Evolutionary conservation across 2,113 vertebrate species (phyloP), one percentile per base, ranked within the genome.

Genomic region (Oxygymnocypris stewartii): DNA sequence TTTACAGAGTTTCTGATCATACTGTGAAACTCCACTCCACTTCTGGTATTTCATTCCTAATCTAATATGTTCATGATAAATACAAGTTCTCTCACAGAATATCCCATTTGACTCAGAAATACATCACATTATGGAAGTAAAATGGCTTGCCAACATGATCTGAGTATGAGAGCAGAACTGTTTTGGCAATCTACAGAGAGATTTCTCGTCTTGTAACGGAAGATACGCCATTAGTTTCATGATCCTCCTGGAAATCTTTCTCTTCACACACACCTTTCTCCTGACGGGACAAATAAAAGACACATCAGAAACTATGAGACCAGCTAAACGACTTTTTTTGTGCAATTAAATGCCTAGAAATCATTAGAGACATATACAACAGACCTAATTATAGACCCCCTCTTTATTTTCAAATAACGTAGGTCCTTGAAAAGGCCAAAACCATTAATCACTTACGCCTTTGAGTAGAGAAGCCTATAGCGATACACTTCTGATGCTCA

Each of bases 261-360:
- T 88, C 88, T 49, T 92, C 88, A 84, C 88, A 89, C 69, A 86
- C 85, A 16, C 74, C 84, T 63, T 91, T 88, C 84, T 89, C 91
- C 90, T 91, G 79, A 16, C 75, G 80, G 47, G 4, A 57, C 37
- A 25, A 75, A 86, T 14, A 81, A 67, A 28, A 61, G 61, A 81
- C 74, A 42, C n/a, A 54, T 54, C n/a, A 10, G 12, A 79, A n/a
- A 51, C 47, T 44, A 25, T 16, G 5, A 20, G 13, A 44, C n/a
- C 28, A 16, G 16, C 6, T 14, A 78, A 78, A 78, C 9, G 11
- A 54, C 9, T 20, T 40, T 37, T 31, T 40, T 71, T 73, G 7
- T 37, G 31, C 3, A 37, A 71, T 71, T 10, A 37, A 23, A 10
- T 73, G 37, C 69, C 69, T 40, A 47, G 12, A 76, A 54, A 51